phyloP scores from a whole-genome alignment of 1,140 invertebrate genomes.

The Gryon sp. region DNA sequence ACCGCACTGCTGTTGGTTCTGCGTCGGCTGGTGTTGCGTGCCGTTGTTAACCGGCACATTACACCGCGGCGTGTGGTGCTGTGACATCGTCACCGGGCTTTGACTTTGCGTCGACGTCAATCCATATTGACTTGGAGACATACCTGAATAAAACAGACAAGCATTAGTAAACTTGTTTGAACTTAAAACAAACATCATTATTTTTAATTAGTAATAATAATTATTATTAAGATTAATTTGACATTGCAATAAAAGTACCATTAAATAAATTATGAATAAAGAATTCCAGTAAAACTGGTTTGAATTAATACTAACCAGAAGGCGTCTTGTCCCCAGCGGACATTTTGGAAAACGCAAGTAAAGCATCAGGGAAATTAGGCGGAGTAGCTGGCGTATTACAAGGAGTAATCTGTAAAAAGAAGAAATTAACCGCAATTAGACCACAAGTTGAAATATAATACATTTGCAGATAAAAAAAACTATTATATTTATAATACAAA shows the following conservation, averaged over 20 bases:
- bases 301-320: conserved; percentile 70
- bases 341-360: conserved; percentile 91
- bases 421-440: no score
- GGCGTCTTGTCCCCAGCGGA: conserved; percentile 82
- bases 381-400: conserved; percentile 94
- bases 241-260: no score
- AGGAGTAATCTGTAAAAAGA: conserved; percentile 88
- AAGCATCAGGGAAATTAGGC: conserved; percentile 92
- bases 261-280: no score
- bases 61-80: conserved; percentile 73
- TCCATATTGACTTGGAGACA: conserved; percentile 78
- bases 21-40: conserved; percentile 69
- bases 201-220: no score
- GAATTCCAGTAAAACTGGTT: no score
- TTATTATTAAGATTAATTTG: no score
- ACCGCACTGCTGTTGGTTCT: conserved; percentile 72
- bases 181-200: no score
- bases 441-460: no score
- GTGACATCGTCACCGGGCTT: conserved; percentile 49
- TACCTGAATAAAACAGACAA: conserved; percentile 73
- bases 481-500: no score
- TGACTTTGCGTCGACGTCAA: conserved; percentile 51
- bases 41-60: conserved; percentile 68
- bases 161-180: no score
- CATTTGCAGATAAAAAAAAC: no score